phyloP scores from a whole-genome alignment of 2,888 invertebrate species.

The Eulithis prunata region DNA sequence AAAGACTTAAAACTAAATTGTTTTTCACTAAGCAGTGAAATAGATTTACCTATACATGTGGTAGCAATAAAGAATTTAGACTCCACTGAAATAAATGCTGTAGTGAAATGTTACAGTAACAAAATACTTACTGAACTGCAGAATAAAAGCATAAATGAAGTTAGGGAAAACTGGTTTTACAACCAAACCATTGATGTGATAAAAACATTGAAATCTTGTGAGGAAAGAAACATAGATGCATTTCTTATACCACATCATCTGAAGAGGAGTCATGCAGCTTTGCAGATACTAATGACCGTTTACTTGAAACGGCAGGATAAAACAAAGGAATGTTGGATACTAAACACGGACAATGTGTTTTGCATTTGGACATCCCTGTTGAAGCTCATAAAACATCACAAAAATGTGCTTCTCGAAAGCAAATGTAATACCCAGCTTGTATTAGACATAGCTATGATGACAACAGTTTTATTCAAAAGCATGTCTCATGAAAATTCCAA shows the following conservation, averaged over 20 bases:
- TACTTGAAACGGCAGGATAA: conserved; percentile 42
- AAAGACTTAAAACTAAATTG: conserved; percentile 63
- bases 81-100: conserved; percentile 58
- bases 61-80: conserved; percentile 58
- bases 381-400: conserved; percentile 54
- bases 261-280: conserved; percentile 54
- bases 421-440: conserved; percentile 45
- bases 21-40: conserved; percentile 55
- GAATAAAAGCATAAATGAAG: conserved; percentile 39
- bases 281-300: conserved; percentile 60
- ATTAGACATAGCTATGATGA: conserved; percentile 56
- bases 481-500: conserved; percentile 49
- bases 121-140: conserved; percentile 54
- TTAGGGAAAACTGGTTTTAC: conserved; percentile 62
- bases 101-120: conserved; percentile 55
- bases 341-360: conserved; percentile 45
- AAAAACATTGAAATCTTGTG: conserved; percentile 56
- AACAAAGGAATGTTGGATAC: conserved; percentile 32
- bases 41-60: conserved; percentile 57
- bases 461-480: conserved; percentile 48
- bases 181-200: conserved; percentile 58
- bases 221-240: conserved; percentile 53
- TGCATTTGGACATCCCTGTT: conserved; percentile 52
- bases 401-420: conserved; percentile 48
- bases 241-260: conserved; percentile 63